A percentile compares a stretch with the other conserved stretches of the same genome.
phyloP scores from a whole-genome alignment of 2,113 vertebrate species.

The Charina bottae region DNA sequence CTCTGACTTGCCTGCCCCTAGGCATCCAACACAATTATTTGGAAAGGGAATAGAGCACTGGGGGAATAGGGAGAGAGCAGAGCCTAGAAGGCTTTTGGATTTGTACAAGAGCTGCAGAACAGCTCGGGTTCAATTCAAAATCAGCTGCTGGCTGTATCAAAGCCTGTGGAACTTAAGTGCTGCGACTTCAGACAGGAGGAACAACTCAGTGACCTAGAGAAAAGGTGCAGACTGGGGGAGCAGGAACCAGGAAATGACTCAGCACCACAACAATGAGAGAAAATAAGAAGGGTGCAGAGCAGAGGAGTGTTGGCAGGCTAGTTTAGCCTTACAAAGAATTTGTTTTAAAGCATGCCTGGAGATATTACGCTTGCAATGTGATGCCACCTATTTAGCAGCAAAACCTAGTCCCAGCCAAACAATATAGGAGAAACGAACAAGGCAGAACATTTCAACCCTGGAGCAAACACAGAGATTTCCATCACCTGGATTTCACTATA shows the following conservation, averaged over 20 bases:
- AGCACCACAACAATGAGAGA: neutral
- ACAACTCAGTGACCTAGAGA: neutral
- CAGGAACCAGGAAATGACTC: constrained; percentile 9
- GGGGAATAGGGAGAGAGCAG: neutral
- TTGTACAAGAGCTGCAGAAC: neutral
- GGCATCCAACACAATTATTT: neutral
- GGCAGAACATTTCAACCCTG: neutral
- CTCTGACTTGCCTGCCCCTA: neutral
- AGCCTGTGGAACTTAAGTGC: neutral
- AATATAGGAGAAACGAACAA: neutral
- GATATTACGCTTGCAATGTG: neutral
- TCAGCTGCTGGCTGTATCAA: neutral
- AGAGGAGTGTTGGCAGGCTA: neutral
- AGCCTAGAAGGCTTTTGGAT: neutral
- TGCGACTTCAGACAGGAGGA: neutral
- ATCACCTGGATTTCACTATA: neutral
- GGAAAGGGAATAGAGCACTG: neutral
- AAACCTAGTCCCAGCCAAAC: neutral
- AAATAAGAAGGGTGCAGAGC: neutral
- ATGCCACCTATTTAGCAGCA: neutral
- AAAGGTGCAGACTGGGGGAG: neutral
- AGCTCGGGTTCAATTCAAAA: neutral
- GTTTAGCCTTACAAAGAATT: neutral
- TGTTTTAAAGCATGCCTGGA: neutral
- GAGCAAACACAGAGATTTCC: neutral